phyloP scores from a whole-genome alignment of 2,888 invertebrate genomes.

The Nomada ferruginata region DNA sequence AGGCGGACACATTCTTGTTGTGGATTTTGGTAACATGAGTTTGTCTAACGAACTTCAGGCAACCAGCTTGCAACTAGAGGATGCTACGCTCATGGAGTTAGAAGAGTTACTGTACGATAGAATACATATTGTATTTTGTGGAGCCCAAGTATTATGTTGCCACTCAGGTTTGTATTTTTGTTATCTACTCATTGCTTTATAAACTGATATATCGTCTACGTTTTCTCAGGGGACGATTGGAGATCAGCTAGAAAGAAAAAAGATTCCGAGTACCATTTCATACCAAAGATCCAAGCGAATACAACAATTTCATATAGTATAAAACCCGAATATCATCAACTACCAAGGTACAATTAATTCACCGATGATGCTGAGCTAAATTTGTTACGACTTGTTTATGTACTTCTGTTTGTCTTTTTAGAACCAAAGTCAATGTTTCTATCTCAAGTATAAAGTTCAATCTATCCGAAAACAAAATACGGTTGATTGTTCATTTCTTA shows the following conservation, averaged over 20 bases:
- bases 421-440: slow-evolving; percentile 91
- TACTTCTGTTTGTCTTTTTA: slow-evolving; percentile 78
- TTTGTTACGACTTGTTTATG: slow-evolving; percentile 50
- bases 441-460: slow-evolving; percentile 90
- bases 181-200: not conserved
- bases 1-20: slow-evolving; percentile 89
- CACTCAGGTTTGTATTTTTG: slow-evolving; percentile 84
- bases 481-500: slow-evolving; percentile 88
- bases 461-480: slow-evolving; percentile 90
- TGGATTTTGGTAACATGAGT: slow-evolving; percentile 90
- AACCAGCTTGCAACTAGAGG: slow-evolving; percentile 88
- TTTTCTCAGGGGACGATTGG: slow-evolving; percentile 88
- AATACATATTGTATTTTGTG: slow-evolving; percentile 89
- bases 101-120: slow-evolving; percentile 92
- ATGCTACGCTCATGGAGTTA: slow-evolving; percentile 92
- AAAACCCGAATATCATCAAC: slow-evolving; percentile 88
- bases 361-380: not conserved
- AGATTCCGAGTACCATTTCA: slow-evolving; percentile 90
- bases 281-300: slow-evolving; percentile 89
- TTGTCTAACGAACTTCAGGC: slow-evolving; percentile 91
- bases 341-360: slow-evolving; percentile 86
- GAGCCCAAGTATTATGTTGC: slow-evolving; percentile 88
- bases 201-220: not conserved
- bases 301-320: slow-evolving; percentile 91
- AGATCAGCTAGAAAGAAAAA: slow-evolving; percentile 88